Evolutionary conservation across 1,140 invertebrate species (phyloP).

Genomic region (Anoplolepis gracilipes): DNA sequence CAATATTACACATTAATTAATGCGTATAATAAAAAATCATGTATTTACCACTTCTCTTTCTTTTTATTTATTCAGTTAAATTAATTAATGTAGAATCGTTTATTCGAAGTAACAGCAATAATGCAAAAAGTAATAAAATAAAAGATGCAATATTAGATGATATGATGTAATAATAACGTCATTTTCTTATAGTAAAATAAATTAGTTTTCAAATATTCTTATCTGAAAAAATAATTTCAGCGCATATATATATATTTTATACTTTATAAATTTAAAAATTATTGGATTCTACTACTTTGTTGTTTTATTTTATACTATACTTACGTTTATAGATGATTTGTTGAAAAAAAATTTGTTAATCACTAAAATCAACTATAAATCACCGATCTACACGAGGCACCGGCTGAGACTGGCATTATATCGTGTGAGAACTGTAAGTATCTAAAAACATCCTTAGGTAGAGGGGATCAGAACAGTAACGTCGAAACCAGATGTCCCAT

Average conservation of each 20-base stretch:
- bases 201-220: neutral
- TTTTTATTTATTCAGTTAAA: neutral
- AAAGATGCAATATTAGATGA: neutral
- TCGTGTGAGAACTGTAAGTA: conserved; percentile 13
- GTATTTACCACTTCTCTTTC: no score
- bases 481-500: conserved; percentile 21
- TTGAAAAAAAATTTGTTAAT: neutral
- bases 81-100: neutral
- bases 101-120: neutral
- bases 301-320: conserved; percentile 7
- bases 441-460: neutral
- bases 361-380: neutral
- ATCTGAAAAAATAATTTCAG: neutral
- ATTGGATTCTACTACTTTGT: neutral
- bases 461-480: conserved; percentile 53
- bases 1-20: neutral
- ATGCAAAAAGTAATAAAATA: neutral
- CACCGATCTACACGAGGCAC: conserved; percentile 15
- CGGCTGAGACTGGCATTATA: conserved; percentile 38
- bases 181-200: neutral
- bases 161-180: neutral
- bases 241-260: neutral
- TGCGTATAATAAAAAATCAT: neutral
- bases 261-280: neutral
- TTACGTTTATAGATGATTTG: conserved; percentile 42